Conservation (phyloP, 2,113 vertebrate genomes). For the Myrmecophaga tridactyla region DNA sequence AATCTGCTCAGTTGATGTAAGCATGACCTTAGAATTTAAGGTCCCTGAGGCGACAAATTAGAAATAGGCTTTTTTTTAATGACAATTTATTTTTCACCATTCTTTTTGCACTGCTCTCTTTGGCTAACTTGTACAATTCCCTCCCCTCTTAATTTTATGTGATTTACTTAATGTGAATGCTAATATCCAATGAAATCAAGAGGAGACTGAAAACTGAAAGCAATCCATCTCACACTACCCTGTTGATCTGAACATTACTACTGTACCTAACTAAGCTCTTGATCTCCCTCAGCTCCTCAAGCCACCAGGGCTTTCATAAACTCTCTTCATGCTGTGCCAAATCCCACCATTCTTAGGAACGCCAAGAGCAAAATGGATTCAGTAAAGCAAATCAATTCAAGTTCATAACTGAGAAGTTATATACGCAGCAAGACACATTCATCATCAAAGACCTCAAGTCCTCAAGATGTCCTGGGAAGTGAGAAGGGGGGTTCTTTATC, state of each 20-base stretch:
- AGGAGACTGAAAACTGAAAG: slow-evolving; percentile 19
- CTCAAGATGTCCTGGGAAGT: neutral
- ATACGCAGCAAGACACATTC: neutral
- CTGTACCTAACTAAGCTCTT: neutral
- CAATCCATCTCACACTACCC: neutral
- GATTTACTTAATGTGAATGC: neutral
- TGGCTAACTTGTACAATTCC: neutral
- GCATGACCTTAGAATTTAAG: slow-evolving; percentile 80
- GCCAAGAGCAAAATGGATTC: slow-evolving; percentile 38
- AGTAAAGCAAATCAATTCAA: slow-evolving; percentile 43
- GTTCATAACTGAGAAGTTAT: slow-evolving; percentile 46
- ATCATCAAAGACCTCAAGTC: neutral
- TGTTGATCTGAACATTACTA: neutral
- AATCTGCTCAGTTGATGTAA: slow-evolving; percentile 78
- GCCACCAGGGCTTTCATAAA: neutral
- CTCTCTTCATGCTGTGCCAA: neutral
- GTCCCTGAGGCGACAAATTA: slow-evolving; percentile 75
- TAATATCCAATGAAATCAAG: slow-evolving; percentile 25
- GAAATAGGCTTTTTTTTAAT: slow-evolving; percentile 31
- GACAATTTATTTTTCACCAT: slow-evolving; percentile 30
- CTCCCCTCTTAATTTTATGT: neutral
- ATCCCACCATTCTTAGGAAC: neutral
- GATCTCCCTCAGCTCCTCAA: neutral
- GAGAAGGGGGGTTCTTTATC: neutral
- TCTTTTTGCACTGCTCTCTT: slow-evolving; percentile 19